These are phyloP conservation scores for Schizothorax lantsangensis DNA, from an alignment of 2,797 vertebrate species.

Conservation along the genomic window DNA sequence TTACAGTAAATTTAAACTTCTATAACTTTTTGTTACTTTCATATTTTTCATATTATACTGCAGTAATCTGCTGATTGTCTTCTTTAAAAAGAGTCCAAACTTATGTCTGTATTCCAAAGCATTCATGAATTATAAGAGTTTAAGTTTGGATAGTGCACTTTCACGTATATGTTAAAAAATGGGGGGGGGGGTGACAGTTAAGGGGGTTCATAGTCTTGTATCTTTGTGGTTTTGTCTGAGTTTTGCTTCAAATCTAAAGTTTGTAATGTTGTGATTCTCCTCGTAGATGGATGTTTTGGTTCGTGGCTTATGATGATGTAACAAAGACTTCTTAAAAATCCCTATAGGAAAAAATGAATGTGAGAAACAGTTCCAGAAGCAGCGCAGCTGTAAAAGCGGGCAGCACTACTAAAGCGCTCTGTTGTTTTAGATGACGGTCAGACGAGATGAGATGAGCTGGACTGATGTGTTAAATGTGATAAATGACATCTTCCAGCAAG, in stretches of 20 bases:
- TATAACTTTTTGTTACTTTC: too few relatives aligned
- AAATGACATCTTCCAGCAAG: slow-evolving; percentile 82
- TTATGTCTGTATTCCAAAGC: too few relatives aligned
- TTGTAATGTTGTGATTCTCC: not conserved
- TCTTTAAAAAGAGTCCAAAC: too few relatives aligned
- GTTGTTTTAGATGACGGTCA: slow-evolving; percentile 75
- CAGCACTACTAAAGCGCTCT: slow-evolving; percentile 30
- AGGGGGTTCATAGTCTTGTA: not conserved
- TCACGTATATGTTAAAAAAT: too few relatives aligned
- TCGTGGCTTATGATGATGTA: not conserved
- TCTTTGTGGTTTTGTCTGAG: not conserved
- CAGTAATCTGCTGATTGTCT: too few relatives aligned
- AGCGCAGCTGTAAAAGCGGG: not conserved
- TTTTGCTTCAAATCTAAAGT: not conserved
- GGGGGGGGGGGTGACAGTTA: too few relatives aligned
- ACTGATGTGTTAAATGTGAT: slow-evolving; percentile 73
- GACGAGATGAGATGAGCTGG: slow-evolving; percentile 75
- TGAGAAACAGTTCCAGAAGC: not conserved
- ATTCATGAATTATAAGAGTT: too few relatives aligned
- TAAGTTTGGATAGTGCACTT: too few relatives aligned
- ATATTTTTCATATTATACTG: too few relatives aligned
- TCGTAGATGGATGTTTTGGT: not conserved
- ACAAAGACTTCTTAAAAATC: not conserved
- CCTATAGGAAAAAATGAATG: too few relatives aligned
- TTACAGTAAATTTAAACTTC: too few relatives aligned